phyloP scores from a whole-genome alignment of 2,113 vertebrate genomes.

The human (Homo sapiens) region DNA sequence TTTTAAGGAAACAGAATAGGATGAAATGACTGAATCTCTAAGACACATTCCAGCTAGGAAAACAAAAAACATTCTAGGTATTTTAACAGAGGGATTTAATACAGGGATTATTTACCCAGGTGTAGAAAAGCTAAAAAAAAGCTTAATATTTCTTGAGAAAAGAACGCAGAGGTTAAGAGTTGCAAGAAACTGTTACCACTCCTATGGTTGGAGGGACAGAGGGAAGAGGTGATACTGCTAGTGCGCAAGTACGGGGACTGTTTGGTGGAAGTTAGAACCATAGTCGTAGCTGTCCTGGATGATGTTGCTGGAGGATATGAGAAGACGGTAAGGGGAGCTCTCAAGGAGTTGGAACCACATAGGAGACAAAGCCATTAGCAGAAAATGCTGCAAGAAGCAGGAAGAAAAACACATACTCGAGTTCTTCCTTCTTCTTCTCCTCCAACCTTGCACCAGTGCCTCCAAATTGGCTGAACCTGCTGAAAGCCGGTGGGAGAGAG shows the following conservation, averaged over 20 bases:
- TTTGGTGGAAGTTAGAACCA: background rate
- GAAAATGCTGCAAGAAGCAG: background rate
- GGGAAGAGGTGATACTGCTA: too few relatives aligned
- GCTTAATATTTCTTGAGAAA: background rate
- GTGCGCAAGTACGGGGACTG: background rate
- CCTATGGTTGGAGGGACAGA: background rate
- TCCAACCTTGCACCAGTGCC: too few relatives aligned
- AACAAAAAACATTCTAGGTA: background rate
- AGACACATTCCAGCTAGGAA: background rate
- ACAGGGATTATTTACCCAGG: too few relatives aligned
- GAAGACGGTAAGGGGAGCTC: background rate
- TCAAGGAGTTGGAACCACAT: background rate
- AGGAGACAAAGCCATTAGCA: background rate
- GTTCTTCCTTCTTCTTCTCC: too few relatives aligned
- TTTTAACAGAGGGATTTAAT: too few relatives aligned
- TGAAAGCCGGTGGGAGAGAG: too few relatives aligned
- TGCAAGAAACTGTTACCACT: too few relatives aligned
- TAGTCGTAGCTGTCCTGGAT: too few relatives aligned
- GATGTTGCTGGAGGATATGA: background rate
- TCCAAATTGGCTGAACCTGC: background rate
- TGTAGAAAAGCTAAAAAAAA: too few relatives aligned
- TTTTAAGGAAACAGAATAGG: background rate
- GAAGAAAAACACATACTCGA: background rate
- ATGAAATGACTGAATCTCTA: background rate
- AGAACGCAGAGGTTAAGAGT: background rate